phyloP scores from a whole-genome alignment of 2,797 vertebrate species.

The Moxostoma hubbsi region DNA sequence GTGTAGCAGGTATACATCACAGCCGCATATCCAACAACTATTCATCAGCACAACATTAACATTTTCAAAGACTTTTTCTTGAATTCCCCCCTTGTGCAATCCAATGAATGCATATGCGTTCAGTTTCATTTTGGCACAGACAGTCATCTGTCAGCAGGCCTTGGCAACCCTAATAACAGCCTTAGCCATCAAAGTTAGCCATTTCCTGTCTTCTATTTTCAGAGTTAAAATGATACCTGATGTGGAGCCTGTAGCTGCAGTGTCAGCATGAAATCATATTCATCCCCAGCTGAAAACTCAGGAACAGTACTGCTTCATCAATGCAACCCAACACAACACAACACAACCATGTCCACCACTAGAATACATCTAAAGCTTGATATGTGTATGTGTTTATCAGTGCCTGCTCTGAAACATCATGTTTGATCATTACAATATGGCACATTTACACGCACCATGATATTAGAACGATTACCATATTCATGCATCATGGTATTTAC shows the following conservation, averaged over 20 bases:
- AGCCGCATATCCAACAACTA: too few relatives aligned
- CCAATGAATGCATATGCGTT: slow-evolving; percentile 9
- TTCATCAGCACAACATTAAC: too few relatives aligned
- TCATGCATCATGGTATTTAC: too few relatives aligned
- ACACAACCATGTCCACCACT: neutral
- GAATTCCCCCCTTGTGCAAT: neutral
- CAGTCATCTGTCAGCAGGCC: slow-evolving; percentile 3
- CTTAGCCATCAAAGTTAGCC: slow-evolving; percentile 42
- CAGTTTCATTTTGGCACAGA: neutral
- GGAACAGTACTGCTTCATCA: neutral
- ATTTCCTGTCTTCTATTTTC: slow-evolving; percentile 63
- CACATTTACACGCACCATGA: too few relatives aligned
- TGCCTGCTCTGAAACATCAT: too few relatives aligned
- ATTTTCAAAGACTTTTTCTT: neutral
- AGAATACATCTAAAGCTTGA: too few relatives aligned
- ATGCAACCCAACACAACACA: neutral
- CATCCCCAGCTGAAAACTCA: neutral
- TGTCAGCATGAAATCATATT: slow-evolving; percentile 10
- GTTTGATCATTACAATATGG: too few relatives aligned
- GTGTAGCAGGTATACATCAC: too few relatives aligned
- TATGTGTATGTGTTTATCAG: too few relatives aligned
- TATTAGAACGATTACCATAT: too few relatives aligned
- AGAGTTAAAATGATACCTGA: slow-evolving; percentile 54
- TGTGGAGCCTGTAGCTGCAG: slow-evolving; percentile 33
- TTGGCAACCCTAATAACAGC: slow-evolving; percentile 37